These are phyloP conservation scores for Aspidapion aeneum DNA, from an alignment of 2,888 invertebrate species.

Conservation along the genomic window DNA sequence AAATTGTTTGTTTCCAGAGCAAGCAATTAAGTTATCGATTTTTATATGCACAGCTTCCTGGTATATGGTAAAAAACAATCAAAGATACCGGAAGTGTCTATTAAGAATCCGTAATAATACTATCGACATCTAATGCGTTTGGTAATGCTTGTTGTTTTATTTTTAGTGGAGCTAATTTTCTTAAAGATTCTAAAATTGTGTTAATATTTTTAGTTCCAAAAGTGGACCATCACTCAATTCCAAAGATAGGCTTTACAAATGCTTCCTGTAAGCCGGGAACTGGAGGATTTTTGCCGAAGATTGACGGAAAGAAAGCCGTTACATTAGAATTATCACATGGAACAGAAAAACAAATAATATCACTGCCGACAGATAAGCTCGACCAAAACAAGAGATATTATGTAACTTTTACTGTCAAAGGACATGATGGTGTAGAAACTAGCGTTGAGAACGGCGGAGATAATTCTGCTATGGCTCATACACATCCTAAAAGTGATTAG, in stretches of 20 bases:
- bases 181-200: too few relatives aligned
- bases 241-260: constrained; percentile 59
- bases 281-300: constrained; percentile 64
- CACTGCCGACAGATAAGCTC: constrained; percentile 80
- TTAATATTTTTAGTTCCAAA: constrained; percentile 70
- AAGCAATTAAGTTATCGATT: too few relatives aligned
- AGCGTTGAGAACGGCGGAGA: constrained; percentile 29
- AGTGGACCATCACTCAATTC: constrained; percentile 77
- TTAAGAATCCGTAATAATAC: too few relatives aligned
- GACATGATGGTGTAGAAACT: constrained; percentile 55
- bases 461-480: constrained; percentile 40
- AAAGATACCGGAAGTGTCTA: too few relatives aligned
- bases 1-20: too few relatives aligned
- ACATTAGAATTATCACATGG: constrained; percentile 82
- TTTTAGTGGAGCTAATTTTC: too few relatives aligned
- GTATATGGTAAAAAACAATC: too few relatives aligned
- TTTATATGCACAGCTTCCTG: too few relatives aligned
- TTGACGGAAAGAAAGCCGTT: constrained; percentile 56
- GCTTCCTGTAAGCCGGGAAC: constrained; percentile 42
- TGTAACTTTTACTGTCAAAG: constrained; percentile 89
- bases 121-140: too few relatives aligned
- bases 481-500: constrained; percentile 49
- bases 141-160: too few relatives aligned
- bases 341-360: constrained; percentile 79
- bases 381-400: constrained; percentile 89